phyloP scores from a whole-genome alignment of 2,888 invertebrate species.

The Macrosoma leucophasiata region DNA sequence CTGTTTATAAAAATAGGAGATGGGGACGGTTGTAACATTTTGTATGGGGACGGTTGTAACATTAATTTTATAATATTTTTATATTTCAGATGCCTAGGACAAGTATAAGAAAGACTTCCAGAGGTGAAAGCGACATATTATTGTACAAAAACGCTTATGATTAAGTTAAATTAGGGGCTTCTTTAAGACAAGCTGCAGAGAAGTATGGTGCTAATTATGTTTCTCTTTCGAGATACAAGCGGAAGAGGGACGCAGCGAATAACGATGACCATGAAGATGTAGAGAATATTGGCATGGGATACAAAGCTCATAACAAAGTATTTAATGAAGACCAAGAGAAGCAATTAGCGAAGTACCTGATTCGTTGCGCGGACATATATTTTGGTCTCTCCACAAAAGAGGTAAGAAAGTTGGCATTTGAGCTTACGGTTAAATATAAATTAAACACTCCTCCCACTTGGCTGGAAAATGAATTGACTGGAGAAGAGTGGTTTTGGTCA shows the following conservation, averaged over 20 bases:
- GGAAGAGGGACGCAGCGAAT: conserved; percentile 8
- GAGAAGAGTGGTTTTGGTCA: conserved; percentile 26
- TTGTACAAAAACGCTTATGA: conserved; percentile 11
- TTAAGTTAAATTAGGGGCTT: conserved; percentile 8
- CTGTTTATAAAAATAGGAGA: conserved; percentile 1
- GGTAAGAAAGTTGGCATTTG: conserved; percentile 24
- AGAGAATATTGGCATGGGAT: conserved; percentile 13
- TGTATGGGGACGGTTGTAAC: conserved; percentile 11
- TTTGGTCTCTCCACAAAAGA: conserved; percentile 24
- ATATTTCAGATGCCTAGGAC: conserved; percentile 14
- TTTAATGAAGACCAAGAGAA: conserved; percentile 21
- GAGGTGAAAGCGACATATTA: conserved; percentile 5
- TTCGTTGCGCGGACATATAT: conserved; percentile 26
- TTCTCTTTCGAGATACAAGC: conserved; percentile 11
- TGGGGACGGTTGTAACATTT: conserved; percentile 13
- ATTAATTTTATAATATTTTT: conserved; percentile 6
- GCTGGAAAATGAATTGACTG: conserved; percentile 23
- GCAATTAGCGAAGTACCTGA: conserved; percentile 21
- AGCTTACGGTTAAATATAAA: conserved; percentile 22
- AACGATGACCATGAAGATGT: not conserved
- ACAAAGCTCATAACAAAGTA: conserved; percentile 19
- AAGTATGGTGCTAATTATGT: conserved; percentile 6
- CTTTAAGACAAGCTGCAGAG: conserved; percentile 12
- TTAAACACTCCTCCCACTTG: conserved; percentile 23
- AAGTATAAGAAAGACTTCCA: conserved; percentile 10